These are phyloP conservation scores for Drosophila flavopinicola DNA, from an alignment of 2,888 invertebrate genomes.

Conservation along the genomic window DNA sequence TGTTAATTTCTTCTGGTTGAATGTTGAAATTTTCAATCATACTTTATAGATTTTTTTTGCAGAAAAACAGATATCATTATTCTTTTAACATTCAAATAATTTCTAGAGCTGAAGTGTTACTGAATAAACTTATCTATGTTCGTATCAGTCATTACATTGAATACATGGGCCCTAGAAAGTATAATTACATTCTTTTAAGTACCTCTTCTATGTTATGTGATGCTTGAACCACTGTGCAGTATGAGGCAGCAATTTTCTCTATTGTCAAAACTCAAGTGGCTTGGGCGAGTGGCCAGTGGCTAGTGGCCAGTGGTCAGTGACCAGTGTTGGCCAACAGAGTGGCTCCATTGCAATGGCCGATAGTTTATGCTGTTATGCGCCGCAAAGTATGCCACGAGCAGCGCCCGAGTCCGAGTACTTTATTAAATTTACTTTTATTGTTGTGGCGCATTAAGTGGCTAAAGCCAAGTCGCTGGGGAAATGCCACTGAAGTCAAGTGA, in stretches of 20 bases:
- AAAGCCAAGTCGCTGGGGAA: conserved; percentile 46
- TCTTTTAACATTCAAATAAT: no score
- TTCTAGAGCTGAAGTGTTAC: no score
- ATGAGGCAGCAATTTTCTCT: conserved; percentile 53
- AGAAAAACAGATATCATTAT: no score
- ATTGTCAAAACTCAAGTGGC: conserved; percentile 77
- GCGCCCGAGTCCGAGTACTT: conserved; percentile 57
- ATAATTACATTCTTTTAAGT: neutral
- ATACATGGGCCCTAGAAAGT: neutral
- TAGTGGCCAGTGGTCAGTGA: conserved; percentile 3
- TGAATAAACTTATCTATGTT: no score
- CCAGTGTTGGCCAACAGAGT: conserved; percentile 8
- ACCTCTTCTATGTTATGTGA: neutral
- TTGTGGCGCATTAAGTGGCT: conserved; percentile 74
- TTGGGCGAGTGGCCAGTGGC: conserved; percentile 25
- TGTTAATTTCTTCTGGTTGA: no score
- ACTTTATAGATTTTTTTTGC: no score
- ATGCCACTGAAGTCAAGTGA: conserved; percentile 28
- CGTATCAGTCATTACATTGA: no score
- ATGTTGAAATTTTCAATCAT: no score
- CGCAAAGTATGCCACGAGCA: conserved; percentile 72
- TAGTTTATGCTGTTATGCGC: conserved; percentile 75
- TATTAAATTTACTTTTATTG: conserved; percentile 74
- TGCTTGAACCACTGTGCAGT: conserved; percentile 28
- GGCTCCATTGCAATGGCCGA: conserved; percentile 40